Base-by-base conservation (phyloP, 2,888 invertebrate species). In the Caenorhabditis imperialis region DNA sequence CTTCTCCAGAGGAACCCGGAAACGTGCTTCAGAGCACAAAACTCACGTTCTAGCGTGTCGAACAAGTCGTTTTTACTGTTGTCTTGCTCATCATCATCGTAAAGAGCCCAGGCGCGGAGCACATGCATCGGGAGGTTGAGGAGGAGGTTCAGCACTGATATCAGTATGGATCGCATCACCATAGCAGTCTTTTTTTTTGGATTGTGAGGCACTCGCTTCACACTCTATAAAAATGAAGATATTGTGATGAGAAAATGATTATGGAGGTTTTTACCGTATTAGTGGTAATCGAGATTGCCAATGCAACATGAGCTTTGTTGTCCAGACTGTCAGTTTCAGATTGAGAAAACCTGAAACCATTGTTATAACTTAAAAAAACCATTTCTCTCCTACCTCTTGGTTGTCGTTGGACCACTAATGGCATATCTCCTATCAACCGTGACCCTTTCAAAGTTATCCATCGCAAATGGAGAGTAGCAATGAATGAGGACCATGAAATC, bases 61-160 rank as follows among this genome's bases (percentile, higher is more conserved):
- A 75, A 58, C 22, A 65, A 22, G 23, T 77, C 60, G 18, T 72
- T 8, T 14, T 55, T 44, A 57, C 76, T 72, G n/a, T 48, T 38
- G 18, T 79, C 79, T n/a, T n/a, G n/a, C n/a, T n/a, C n/a, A n/a
- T n/a, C n/a, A n/a, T n/a, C n/a, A 38, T 84, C 81, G 25, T 86
- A 51, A 1, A 82, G 82, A 47, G 79, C 77, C 62, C 80, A 77
- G 0, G 79, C 78, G 16, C 86, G 61, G 14, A 85, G 58, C 5
- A 85, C 78, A 54, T 85, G 84, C 2, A 83, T 71, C 8, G 86
- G 86, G 2, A 86, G 75, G 47, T 86, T 86, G 51, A 86, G 84
- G 30, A 84, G 61, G 7, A 86, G 70, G 50, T 86, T 86, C 10
- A 86, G 55, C 2, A 76, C 85, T 1, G 86, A 86, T 47, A 86